These are phyloP conservation scores for Ophion costatus DNA, from an alignment of 2,888 invertebrate genomes.

Conservation along the genomic window DNA sequence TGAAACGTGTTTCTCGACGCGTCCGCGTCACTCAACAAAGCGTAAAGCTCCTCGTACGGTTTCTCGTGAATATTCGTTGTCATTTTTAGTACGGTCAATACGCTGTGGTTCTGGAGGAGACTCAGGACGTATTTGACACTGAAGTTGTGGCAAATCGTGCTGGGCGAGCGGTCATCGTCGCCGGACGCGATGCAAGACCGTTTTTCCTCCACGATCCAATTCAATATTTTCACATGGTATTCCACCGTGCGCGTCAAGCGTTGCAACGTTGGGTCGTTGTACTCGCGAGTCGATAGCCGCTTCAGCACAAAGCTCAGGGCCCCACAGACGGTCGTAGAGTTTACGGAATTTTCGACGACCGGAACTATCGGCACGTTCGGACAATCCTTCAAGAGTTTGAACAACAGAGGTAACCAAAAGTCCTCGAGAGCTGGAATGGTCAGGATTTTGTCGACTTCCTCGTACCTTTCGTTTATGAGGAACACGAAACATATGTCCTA, in stretches of 20 bases:
- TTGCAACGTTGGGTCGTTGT: slow-evolving; percentile 68
- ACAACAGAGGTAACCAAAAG: slow-evolving; percentile 77
- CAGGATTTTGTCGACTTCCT: slow-evolving; percentile 72
- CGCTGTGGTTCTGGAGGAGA: slow-evolving; percentile 72
- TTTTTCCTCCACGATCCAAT: slow-evolving; percentile 73
- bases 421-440: slow-evolving; percentile 70
- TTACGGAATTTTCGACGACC: slow-evolving; percentile 63
- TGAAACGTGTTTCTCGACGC: slow-evolving; percentile 70
- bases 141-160: slow-evolving; percentile 61
- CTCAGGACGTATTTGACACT: slow-evolving; percentile 73
- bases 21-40: slow-evolving; percentile 70
- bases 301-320: slow-evolving; percentile 74
- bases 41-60: slow-evolving; percentile 69
- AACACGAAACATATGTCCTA: slow-evolving; percentile 77
- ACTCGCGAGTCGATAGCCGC: slow-evolving; percentile 69
- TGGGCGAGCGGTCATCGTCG: slow-evolving; percentile 2
- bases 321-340: slow-evolving; percentile 67
- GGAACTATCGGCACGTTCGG: slow-evolving; percentile 64
- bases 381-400: slow-evolving; percentile 74
- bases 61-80: slow-evolving; percentile 76
- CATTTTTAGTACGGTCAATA: slow-evolving; percentile 75
- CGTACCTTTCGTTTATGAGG: slow-evolving; percentile 69
- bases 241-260: slow-evolving; percentile 68
- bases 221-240: slow-evolving; percentile 71
- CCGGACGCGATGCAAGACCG: not conserved